Percentiles rank a stretch among this genome's conserved stretches.
Evolutionary conservation across 2,113 vertebrate genomes (phyloP).

Genomic region (Hippocampus guttulatus): DNA sequence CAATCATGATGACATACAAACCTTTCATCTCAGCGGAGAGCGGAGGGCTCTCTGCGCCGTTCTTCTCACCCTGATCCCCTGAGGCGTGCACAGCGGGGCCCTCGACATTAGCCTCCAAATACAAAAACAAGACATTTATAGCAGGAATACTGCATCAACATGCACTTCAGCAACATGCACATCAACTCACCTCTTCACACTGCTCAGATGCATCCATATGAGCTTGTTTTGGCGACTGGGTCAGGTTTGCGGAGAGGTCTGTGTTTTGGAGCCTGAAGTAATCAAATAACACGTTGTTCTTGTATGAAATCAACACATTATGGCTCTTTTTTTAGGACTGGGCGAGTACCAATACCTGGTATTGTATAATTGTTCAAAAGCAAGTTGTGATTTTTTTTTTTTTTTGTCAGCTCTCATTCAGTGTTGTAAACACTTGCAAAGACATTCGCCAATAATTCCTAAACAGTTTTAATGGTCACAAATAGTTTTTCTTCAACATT

Average conservation of each 20-base stretch:
- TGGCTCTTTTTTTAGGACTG: no score
- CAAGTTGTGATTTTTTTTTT: no score
- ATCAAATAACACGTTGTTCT: conserved; percentile 11
- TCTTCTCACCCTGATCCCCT: conserved; percentile 78
- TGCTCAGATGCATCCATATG: conserved; percentile 54
- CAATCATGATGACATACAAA: conserved; percentile 32
- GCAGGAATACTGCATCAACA: conserved; percentile 1
- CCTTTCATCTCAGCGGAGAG: conserved; percentile 66
- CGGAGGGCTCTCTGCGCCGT: conserved; percentile 74
- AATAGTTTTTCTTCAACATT: no score
- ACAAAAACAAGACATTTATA: conserved; percentile 29
- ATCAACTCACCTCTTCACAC: conserved; percentile 38
- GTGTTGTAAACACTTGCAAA: no score
- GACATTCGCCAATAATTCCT: no score
- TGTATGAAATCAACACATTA: no score
- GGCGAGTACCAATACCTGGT: no score
- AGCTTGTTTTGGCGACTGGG: conserved; percentile 20
- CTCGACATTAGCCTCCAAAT: conserved; percentile 62
- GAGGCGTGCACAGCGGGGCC: conserved; percentile 60
- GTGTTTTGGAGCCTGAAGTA: conserved; percentile 68
- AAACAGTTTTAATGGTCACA: no score
- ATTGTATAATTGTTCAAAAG: no score
- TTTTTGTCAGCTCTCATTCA: no score
- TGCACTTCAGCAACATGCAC: not conserved
- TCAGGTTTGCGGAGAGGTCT: conserved; percentile 61